Percentiles rank a stretch among this genome's conserved stretches.
phyloP scores from a whole-genome alignment of 2,888 invertebrate genomes.

The Entomobrya multifasciata region DNA sequence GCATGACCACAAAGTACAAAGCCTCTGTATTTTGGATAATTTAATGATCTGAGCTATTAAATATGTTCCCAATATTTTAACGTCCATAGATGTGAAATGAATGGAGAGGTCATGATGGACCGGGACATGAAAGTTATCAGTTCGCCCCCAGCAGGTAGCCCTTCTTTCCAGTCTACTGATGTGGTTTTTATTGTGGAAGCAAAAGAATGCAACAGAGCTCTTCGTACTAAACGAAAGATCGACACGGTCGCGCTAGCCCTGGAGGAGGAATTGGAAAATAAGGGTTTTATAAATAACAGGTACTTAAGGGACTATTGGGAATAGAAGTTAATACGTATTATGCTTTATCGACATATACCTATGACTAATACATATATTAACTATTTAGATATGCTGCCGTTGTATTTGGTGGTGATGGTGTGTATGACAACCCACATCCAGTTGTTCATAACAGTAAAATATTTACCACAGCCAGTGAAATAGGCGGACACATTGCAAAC shows the following conservation, averaged over 20 bases:
- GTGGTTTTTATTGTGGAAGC: conserved; percentile 95
- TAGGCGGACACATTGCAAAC: conserved; percentile 87
- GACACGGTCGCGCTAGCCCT: conserved; percentile 86
- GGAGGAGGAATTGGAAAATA: conserved; percentile 86
- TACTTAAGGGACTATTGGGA: no score
- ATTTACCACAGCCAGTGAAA: conserved; percentile 84
- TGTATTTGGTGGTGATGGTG: conserved; percentile 90
- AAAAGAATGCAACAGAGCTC: conserved; percentile 89
- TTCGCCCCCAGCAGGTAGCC: conserved; percentile 80
- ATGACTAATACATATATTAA: conserved; percentile 42
- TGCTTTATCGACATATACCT: not conserved
- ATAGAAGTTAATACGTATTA: no score
- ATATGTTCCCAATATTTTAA: no score
- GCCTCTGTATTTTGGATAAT: no score
- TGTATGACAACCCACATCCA: conserved; percentile 87
- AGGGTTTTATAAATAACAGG: conserved; percentile 87
- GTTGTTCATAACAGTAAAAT: conserved; percentile 88
- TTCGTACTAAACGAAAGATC: conserved; percentile 86
- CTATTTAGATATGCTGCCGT: conserved; percentile 88
- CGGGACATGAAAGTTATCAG: conserved; percentile 88
- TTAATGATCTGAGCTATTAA: no score
- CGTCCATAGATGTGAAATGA: conserved; percentile 87
- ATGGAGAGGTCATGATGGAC: conserved; percentile 88
- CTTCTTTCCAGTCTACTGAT: conserved; percentile 88
- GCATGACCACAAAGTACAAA: no score